Base-by-base conservation (phyloP, 1,140 invertebrate genomes). In the Harlomillsia oculata region DNA sequence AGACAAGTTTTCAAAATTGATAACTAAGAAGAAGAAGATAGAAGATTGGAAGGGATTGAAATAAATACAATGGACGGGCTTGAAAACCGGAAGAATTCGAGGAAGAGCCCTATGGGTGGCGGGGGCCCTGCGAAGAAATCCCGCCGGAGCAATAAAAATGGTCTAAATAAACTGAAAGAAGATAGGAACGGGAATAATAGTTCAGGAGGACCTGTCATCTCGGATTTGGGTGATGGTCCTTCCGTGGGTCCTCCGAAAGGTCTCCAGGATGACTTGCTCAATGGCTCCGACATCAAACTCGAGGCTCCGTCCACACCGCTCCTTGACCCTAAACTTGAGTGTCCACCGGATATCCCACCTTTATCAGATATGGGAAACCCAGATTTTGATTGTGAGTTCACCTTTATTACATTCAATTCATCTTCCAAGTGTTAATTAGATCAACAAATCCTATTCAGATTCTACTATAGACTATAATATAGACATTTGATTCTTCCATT, bases 321-420 rank as follows among this genome's bases (percentile, higher is more conserved):
- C 11, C 54, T 57, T 14, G 59, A 61, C 29, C 43, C 48, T 21
- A 64, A 64, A 37, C 5, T 32, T 16, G 62, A 59, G 25, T 59
- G 56, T 41, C 55, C 56, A 26, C 57, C 60, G 3, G 63, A 65
- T 30, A 65, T 65, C 21, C 58, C 57, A 14, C 57, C 63, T 16
- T 51, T 59, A 16, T 50, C 56, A 37, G 63, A 65, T 40, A 37
- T 65, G 28, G 59, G 59, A 23, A 56, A 65, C 32, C 52, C 55
- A 9, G 59, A 62, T 41, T 62, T 62, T 48, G 63, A 65, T 49
- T 65, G 63, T 65, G 56, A 65, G 62, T 37, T 29, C 28, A 3
- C 53, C 32, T 20, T 32, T 34, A 49, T 49, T 18, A 32, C n/a
- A 8, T 49, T 20, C 6, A 16, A n/a, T n/a, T 34, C 32, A 34